phyloP scores from a whole-genome alignment of 2,797 vertebrate species.

The Nannoperca obscura region DNA sequence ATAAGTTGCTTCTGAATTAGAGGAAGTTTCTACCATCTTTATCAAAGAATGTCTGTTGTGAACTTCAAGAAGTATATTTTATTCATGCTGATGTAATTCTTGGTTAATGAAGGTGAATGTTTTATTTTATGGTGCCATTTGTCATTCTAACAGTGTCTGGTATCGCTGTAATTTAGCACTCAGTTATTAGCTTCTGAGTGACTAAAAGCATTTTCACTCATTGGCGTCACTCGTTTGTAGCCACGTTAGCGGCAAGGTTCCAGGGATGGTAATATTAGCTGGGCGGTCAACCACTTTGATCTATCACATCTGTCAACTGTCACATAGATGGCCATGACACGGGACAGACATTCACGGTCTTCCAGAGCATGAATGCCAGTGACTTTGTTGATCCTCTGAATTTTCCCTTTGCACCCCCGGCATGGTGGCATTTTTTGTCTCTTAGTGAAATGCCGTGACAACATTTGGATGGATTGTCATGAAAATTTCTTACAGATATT shows the following conservation, averaged over 20 bases:
- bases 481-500: not conserved
- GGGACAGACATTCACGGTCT: not conserved
- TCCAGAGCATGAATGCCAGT: not conserved
- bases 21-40: constrained; percentile 43
- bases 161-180: constrained; percentile 29
- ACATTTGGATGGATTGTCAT: not conserved
- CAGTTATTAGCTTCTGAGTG: constrained; percentile 16
- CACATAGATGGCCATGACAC: not conserved
- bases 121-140: constrained; percentile 30
- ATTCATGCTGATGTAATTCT: constrained; percentile 30
- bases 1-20: constrained; percentile 54
- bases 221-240: constrained; percentile 1
- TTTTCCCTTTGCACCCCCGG: not conserved
- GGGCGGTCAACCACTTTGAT: not conserved
- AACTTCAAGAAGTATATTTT: constrained; percentile 21
- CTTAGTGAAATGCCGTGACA: not conserved
- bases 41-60: constrained; percentile 18
- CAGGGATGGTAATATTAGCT: not conserved
- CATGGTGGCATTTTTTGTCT: not conserved
- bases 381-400: not conserved
- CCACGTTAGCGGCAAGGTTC: not conserved
- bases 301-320: no score
- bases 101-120: not conserved
- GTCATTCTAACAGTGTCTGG: constrained; percentile 23
- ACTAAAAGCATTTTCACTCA: constrained; percentile 25